Conservation (phyloP, 2,113 vertebrate genomes). For the Solea senegalensis region DNA sequence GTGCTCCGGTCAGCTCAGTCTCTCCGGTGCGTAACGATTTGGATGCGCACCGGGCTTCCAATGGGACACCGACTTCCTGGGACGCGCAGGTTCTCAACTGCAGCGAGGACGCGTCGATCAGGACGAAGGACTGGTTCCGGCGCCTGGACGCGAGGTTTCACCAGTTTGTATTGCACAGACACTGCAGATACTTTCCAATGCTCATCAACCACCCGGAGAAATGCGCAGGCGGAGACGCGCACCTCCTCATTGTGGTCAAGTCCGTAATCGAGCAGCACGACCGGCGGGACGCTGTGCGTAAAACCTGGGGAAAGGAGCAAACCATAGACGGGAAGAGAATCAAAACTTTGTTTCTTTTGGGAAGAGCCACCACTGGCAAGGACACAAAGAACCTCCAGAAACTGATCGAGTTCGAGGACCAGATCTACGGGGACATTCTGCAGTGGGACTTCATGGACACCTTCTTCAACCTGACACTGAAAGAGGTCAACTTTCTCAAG, state of each 20-base stretch:
- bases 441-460: conserved; percentile 89
- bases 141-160: conserved; percentile 79
- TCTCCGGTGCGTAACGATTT: background rate
- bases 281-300: conserved; percentile 81
- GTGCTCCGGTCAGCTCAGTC: conserved; percentile 6
- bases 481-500: conserved; percentile 85
- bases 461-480: conserved; percentile 85
- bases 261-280: conserved; percentile 84
- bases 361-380: conserved; percentile 76
- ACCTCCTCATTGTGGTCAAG: conserved; percentile 84
- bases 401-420: conserved; percentile 83
- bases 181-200: conserved; percentile 86
- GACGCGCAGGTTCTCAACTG: conserved; percentile 77
- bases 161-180: conserved; percentile 82
- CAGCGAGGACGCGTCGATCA: conserved; percentile 69
- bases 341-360: conserved; percentile 81
- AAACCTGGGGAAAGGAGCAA: conserved; percentile 80
- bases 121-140: conserved; percentile 74
- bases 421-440: conserved; percentile 82
- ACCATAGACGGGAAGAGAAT: conserved; percentile 71
- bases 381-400: conserved; percentile 82
- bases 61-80: conserved; percentile 63
- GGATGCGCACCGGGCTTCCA: conserved; percentile 35
- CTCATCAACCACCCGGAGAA: conserved; percentile 84
- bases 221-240: conserved; percentile 70